phyloP scores from a whole-genome alignment of 2,888 invertebrate species.

The Glyphotaelius pellucidus region DNA sequence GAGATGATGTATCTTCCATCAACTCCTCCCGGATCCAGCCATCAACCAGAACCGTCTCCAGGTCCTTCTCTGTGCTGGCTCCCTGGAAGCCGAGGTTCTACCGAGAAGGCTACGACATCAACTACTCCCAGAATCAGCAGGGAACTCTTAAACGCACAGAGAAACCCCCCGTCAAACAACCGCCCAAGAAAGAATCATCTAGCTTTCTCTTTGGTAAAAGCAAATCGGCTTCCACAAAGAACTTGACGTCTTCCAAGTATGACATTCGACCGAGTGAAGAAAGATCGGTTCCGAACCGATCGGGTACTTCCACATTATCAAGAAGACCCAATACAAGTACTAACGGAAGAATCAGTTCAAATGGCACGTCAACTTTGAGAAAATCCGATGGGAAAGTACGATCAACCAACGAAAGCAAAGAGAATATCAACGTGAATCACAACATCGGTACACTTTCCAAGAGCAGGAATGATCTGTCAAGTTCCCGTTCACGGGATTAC shows the following conservation, averaged over 20 bases:
- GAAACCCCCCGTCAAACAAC: conserved; percentile 52
- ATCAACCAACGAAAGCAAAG: conserved; percentile 66
- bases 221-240: conserved; percentile 75
- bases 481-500: conserved; percentile 71
- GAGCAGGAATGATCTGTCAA: conserved; percentile 70
- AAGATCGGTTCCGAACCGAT: conserved; percentile 74
- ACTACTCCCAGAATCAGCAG: conserved; percentile 83
- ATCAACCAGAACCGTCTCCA: conserved; percentile 84
- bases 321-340: conserved; percentile 47
- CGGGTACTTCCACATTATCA: conserved; percentile 57
- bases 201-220: conserved; percentile 68
- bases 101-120: conserved; percentile 86
- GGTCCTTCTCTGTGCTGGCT: conserved; percentile 89
- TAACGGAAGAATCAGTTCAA: conserved; percentile 51
- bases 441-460: conserved; percentile 70
- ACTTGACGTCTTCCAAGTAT: conserved; percentile 66
- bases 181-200: conserved; percentile 62
- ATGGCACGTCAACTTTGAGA: conserved; percentile 52
- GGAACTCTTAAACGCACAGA: conserved; percentile 54
- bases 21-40: conserved; percentile 79
- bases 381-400: conserved; percentile 49
- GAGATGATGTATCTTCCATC: conserved; percentile 85
- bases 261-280: conserved; percentile 70
- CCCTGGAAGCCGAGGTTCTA: conserved; percentile 89
- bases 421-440: conserved; percentile 66